These are phyloP conservation scores for Spodoptera exigua DNA, from an alignment of 2,888 invertebrate species.

Conservation along the genomic window DNA sequence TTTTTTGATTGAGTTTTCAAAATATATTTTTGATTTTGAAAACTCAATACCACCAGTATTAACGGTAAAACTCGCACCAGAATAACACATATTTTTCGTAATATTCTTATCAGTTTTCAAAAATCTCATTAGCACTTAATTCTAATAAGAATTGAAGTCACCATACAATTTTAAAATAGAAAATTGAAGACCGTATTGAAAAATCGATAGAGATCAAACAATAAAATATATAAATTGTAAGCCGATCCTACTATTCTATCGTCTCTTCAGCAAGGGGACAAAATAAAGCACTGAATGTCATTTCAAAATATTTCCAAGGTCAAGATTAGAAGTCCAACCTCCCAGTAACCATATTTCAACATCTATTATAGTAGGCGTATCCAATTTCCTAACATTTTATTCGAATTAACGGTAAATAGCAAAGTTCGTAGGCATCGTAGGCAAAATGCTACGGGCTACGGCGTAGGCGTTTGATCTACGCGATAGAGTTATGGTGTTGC, in stretches of 20 bases:
- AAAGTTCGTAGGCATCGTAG: constrained; percentile 22
- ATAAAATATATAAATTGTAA: constrained; percentile 1
- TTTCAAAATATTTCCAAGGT: constrained; percentile 46
- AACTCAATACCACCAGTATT: no score
- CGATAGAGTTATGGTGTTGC: constrained; percentile 15
- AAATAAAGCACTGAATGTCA: constrained; percentile 28
- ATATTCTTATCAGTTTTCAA: no score
- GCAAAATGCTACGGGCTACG: constrained; percentile 39
- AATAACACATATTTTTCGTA: no score
- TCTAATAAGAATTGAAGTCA: no score
- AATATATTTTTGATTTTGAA: no score
- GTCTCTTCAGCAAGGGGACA: constrained; percentile 1
- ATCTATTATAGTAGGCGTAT: constrained; percentile 54
- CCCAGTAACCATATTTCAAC: constrained; percentile 37
- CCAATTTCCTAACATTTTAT: constrained; percentile 42
- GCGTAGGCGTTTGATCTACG: constrained; percentile 33
- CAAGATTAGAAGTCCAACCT: constrained; percentile 28
- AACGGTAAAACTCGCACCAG: no score
- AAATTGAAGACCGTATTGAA: no score
- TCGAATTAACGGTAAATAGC: constrained; percentile 5
- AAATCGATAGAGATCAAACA: not conserved
- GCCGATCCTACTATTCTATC: not conserved
- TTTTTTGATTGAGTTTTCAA: no score
- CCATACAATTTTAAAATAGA: not conserved
- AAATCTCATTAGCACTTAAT: no score